These are phyloP conservation scores for Pygoscelis antarcticus DNA, from an alignment of 2,113 vertebrate genomes.

Conservation along the genomic window DNA sequence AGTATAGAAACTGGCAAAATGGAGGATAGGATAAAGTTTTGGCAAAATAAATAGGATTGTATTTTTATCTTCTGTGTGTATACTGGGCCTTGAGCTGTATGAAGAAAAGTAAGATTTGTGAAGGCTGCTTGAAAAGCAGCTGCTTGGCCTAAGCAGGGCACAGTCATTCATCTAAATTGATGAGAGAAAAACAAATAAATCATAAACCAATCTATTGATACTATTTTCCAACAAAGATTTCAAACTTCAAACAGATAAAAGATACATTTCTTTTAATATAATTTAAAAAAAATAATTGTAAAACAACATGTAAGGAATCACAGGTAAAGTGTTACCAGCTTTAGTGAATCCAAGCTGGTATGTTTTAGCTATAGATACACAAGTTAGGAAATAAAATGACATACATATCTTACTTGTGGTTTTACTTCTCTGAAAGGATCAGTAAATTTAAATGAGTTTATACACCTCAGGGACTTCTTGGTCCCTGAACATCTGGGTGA, in stretches of 20 bases:
- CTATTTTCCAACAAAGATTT: background rate
- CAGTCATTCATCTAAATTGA: background rate
- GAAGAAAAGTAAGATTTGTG: background rate
- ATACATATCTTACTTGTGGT: background rate
- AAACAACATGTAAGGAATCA: background rate
- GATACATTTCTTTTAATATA: background rate
- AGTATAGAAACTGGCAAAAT: background rate
- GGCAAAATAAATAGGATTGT: background rate
- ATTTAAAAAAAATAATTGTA: accelerated
- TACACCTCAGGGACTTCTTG: background rate
- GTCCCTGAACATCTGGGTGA: constrained; percentile 42
- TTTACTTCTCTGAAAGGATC: constrained; percentile 7
- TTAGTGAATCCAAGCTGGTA: background rate
- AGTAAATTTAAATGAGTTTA: background rate
- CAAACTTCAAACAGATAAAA: background rate
- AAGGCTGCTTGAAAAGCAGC: background rate
- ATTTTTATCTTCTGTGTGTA: background rate
- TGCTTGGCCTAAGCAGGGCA: background rate
- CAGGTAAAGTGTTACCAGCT: background rate
- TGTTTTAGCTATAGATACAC: background rate
- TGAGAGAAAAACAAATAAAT: background rate
- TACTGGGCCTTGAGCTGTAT: background rate
- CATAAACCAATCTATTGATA: background rate
- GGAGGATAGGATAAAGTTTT: background rate
- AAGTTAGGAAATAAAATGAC: background rate